Evolutionary conservation across 2,113 vertebrate species (phyloP), one percentile per base, ranked within the genome.

Genomic region (Cichladusa arquata): DNA sequence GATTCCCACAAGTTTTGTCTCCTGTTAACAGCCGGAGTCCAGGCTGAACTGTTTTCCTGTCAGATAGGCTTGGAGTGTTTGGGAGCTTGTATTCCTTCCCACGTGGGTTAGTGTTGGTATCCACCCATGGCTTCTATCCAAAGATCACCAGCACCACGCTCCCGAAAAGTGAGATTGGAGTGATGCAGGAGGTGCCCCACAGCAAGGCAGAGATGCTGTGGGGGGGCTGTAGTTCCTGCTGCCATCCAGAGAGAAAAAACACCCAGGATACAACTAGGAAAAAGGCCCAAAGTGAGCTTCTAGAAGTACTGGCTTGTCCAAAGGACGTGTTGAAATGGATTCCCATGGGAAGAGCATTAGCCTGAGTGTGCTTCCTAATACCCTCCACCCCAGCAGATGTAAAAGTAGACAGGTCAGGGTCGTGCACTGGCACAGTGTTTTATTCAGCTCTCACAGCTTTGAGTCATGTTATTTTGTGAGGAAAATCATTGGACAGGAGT

Each of bases 11-110:
- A n/a, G 47, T 66, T 86, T 65, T 61, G 42, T 58, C 64, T 84
- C 47, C 33, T 0, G 14, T 48, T 69, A 20, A 2, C 5, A 0
- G 19, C 8, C 28, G 0, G 2, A 79, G 51, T 48, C 53, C 6
- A 1, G 64, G 62, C 71, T 67, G 82, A 73, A 2, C 62, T 6
- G 24, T 47, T 92, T 62, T 93, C 73, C 69, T 65, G 42, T 83
- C 77, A 70, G 92, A 53, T 72, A 89, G 85, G 77, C 53, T 74
- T 11, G 48, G 26, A 79, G 69, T 57, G 67, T 24, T 66, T 17
- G 33, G 60, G 71, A 96, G 71, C 60, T 36, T 24, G 25, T 58
- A 47, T 82, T 47, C 66, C 9, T 51, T 53, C 26, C 74, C 87
- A 58, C 2, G 5, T 85, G 93, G 78, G 45, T 50, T 33, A 11